These are phyloP conservation scores for Aphis craccivora DNA, from an alignment of 1,140 invertebrate species.

Conservation along the genomic window DNA sequence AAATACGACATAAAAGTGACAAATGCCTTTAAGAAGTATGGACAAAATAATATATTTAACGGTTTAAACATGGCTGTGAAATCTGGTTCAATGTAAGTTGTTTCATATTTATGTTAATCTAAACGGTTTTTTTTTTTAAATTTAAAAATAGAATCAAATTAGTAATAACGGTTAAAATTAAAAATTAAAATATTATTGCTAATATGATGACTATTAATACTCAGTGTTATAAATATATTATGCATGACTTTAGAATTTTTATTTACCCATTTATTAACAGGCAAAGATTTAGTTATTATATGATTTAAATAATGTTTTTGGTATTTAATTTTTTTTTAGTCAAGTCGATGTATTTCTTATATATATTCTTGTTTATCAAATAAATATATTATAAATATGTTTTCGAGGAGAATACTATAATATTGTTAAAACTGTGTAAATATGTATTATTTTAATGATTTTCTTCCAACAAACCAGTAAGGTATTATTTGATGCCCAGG, in stretches of 20 bases:
- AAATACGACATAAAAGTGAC: conserved; percentile 33
- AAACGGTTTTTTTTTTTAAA: neutral
- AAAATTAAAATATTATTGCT: neutral
- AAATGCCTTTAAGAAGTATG: conserved; percentile 61
- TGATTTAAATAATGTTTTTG: too few species aligned
- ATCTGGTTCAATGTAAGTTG: conserved; percentile 62
- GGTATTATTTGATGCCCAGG: too few species aligned
- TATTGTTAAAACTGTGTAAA: neutral
- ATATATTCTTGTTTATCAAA: neutral
- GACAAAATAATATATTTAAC: conserved; percentile 61
- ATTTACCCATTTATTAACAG: too few species aligned
- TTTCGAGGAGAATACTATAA: neutral
- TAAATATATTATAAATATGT: neutral
- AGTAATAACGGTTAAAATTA: neutral
- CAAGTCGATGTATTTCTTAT: neutral
- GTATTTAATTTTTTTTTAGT: neutral
- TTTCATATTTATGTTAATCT: neutral
- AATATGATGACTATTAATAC: neutral
- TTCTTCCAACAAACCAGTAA: neutral
- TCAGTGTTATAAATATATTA: neutral
- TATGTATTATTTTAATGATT: neutral
- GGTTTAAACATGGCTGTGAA: conserved; percentile 62
- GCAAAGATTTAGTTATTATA: too few species aligned
- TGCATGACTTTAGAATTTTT: neutral
- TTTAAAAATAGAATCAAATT: neutral